Evolutionary conservation across 2,888 invertebrate genomes (phyloP).

Genomic region (Drosophila merina): DNA sequence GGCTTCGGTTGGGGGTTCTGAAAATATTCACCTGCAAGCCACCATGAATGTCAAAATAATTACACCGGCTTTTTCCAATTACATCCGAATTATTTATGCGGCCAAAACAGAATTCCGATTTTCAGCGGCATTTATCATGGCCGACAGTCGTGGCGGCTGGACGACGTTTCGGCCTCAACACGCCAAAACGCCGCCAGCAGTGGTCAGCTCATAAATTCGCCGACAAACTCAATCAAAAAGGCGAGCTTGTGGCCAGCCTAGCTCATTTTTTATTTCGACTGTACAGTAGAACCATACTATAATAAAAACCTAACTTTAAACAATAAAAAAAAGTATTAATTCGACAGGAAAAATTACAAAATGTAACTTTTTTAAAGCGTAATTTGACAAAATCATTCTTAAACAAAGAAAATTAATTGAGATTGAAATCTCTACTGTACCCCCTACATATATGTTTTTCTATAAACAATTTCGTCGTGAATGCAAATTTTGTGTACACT

Average conservation of each 20-base stretch:
- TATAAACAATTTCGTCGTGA: conserved; percentile 70
- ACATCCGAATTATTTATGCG: conserved; percentile 64
- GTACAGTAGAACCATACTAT: conserved; percentile 3
- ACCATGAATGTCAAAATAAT: conserved; percentile 26
- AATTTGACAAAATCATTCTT: background rate
- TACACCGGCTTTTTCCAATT: conserved; percentile 40
- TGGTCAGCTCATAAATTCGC: conserved; percentile 55
- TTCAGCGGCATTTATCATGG: conserved; percentile 55
- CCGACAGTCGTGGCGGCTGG: conserved; percentile 59
- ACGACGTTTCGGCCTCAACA: conserved; percentile 59
- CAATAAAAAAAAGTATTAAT: background rate
- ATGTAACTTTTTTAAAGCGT: background rate
- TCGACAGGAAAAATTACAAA: background rate
- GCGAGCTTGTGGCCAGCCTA: conserved; percentile 27
- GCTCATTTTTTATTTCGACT: conserved; percentile 30
- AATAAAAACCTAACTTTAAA: background rate
- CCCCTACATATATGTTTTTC: conserved; percentile 31
- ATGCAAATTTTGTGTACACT: conserved; percentile 72
- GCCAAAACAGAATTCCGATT: conserved; percentile 40
- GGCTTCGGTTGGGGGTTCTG: conserved; percentile 4
- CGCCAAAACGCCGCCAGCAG: conserved; percentile 51
- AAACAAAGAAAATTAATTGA: background rate
- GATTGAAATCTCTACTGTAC: background rate
- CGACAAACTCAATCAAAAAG: conserved; percentile 62
- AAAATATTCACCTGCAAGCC: conserved; percentile 22